A percentile compares a stretch with the other conserved stretches of the same genome.
These are phyloP conservation scores for Haliclystus octoradiatus DNA, from an alignment of 30 jellyfish, hydroid and myxozoan genomes.

Conservation along the genomic window DNA sequence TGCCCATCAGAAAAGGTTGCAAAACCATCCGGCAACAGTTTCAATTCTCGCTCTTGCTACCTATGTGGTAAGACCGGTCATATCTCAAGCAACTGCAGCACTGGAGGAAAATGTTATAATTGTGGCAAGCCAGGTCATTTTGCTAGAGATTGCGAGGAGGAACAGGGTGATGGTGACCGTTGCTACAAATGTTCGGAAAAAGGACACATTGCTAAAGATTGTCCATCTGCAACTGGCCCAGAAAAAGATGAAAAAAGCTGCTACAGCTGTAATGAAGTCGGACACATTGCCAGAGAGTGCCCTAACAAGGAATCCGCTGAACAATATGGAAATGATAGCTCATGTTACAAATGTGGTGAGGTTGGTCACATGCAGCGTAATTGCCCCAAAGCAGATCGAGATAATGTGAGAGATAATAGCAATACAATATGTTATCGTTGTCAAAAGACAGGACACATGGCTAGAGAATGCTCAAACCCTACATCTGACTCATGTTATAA, in stretches of 20 bases:
- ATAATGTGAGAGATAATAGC: conserved; percentile 6
- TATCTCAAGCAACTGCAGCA: conserved; percentile 45
- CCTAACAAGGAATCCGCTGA: conserved; percentile 9
- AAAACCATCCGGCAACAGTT: conserved; percentile 30
- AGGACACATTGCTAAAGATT: conserved; percentile 50
- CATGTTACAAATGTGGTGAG: conserved; percentile 77
- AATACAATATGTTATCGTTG: conserved; percentile 56
- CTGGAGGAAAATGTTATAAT: conserved; percentile 56
- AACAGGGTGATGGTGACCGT: conserved; percentile 17
- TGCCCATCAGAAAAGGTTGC: background rate
- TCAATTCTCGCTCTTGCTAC: conserved; percentile 52
- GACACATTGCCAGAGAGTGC: conserved; percentile 90
- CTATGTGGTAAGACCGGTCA: conserved; percentile 88
- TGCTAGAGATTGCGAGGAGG: conserved; percentile 55
- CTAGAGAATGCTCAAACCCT: conserved; percentile 46
- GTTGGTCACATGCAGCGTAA: conserved; percentile 68
- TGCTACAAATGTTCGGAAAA: conserved; percentile 41
- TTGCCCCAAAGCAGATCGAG: conserved; percentile 63
- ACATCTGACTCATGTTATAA: conserved; percentile 38
- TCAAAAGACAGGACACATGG: conserved; percentile 60
- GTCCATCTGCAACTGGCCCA: conserved; percentile 4
- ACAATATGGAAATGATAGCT: background rate
- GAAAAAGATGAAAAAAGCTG: conserved; percentile 32
- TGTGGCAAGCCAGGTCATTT: conserved; percentile 76
- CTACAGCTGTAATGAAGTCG: conserved; percentile 61